Conservation (phyloP, 1,140 invertebrate species). For the Drepana arcuata region DNA sequence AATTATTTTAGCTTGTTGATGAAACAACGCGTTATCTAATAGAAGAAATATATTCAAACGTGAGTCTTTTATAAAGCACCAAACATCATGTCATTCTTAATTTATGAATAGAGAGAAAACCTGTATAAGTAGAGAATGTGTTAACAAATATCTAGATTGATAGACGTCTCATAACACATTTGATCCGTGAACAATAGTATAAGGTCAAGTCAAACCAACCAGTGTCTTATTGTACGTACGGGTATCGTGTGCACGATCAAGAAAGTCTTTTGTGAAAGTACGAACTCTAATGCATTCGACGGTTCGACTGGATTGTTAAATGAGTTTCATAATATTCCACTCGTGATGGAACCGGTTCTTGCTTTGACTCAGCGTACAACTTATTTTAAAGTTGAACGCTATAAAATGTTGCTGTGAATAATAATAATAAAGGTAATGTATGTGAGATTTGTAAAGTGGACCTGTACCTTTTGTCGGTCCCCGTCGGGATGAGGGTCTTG, state of each 20-base stretch:
- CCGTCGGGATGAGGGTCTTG: slow-evolving; percentile 22
- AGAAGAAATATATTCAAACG: too few species aligned
- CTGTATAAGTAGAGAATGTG: slow-evolving; percentile 28
- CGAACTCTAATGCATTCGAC: slow-evolving; percentile 45
- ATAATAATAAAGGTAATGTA: slow-evolving; percentile 34
- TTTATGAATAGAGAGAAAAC: slow-evolving; percentile 21
- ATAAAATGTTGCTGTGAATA: slow-evolving; percentile 21
- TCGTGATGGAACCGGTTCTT: slow-evolving; percentile 50
- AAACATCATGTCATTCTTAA: not conserved
- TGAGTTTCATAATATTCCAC: slow-evolving; percentile 53
- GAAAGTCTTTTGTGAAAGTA: slow-evolving; percentile 63
- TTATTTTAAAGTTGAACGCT: slow-evolving; percentile 33
- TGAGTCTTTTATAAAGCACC: not conserved
- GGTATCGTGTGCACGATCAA: slow-evolving; percentile 37
- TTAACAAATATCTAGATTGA: slow-evolving; percentile 25
- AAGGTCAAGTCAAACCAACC: slow-evolving; percentile 47
- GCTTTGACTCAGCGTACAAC: slow-evolving; percentile 22
- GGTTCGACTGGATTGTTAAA: slow-evolving; percentile 40
- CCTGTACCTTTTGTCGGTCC: slow-evolving; percentile 36
- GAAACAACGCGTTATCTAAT: too few species aligned
- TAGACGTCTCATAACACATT: slow-evolving; percentile 27
- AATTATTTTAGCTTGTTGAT: too few species aligned
- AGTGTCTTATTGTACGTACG: too few species aligned
- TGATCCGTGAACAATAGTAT: slow-evolving; percentile 27
- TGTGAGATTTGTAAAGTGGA: slow-evolving; percentile 34